Percentiles rank a stretch among this genome's conserved stretches.
These are phyloP conservation scores for Camponotus floridanus DNA, from an alignment of 1,140 invertebrate species.

Conservation along the genomic window DNA sequence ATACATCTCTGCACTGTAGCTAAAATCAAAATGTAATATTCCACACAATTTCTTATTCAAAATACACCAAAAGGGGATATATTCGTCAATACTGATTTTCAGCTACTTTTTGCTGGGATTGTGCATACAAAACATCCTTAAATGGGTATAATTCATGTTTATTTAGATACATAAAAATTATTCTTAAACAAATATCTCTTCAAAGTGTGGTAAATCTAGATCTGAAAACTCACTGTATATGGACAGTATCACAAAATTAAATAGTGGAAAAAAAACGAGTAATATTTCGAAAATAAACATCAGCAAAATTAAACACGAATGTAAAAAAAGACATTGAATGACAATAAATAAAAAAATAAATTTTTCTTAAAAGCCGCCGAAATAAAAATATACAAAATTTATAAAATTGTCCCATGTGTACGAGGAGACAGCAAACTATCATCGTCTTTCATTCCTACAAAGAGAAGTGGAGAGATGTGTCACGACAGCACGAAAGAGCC, in stretches of 20 bases:
- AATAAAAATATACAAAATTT: conserved; percentile 21
- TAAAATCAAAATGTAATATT: too few relatives aligned
- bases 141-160: neutral
- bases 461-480: conserved; percentile 29
- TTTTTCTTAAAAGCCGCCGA: too few relatives aligned
- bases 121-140: too few relatives aligned
- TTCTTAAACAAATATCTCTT: neutral
- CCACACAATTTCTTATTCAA: too few relatives aligned
- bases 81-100: too few relatives aligned
- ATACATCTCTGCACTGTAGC: too few relatives aligned
- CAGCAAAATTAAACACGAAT: neutral
- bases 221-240: neutral
- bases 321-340: neutral
- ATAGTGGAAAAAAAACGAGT: neutral
- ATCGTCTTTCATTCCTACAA: conserved; percentile 36
- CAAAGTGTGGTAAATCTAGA: neutral
- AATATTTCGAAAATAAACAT: conserved; percentile 8
- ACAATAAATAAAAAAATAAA: neutral
- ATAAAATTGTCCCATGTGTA: neutral
- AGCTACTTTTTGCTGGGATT: too few relatives aligned
- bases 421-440: neutral
- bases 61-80: too few relatives aligned
- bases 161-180: neutral
- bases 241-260: neutral
- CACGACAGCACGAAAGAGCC: conserved; percentile 39